These are phyloP conservation scores for Drosophila truncata DNA, from an alignment of 1,140 invertebrate genomes.

Conservation along the genomic window DNA sequence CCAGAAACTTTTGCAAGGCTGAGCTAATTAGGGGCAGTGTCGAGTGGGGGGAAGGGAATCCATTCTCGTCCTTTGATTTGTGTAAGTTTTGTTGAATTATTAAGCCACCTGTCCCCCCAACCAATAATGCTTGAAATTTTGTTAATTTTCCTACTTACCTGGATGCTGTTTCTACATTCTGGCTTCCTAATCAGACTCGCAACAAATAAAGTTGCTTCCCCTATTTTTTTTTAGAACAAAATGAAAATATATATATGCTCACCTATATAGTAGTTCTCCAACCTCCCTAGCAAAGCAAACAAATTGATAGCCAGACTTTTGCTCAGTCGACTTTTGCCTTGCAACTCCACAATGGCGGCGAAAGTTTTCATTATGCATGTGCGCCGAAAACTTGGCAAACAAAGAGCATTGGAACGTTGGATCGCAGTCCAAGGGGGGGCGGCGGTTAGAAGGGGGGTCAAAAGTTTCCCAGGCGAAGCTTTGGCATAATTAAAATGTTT, in stretches of 20 bases:
- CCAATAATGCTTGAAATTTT: background rate
- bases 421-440: background rate
- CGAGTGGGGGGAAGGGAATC: too few species aligned
- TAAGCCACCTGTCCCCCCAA: conserved; percentile 14
- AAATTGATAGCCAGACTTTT: conserved; percentile 58
- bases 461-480: conserved; percentile 42
- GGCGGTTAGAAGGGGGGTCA: background rate
- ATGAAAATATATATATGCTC: background rate
- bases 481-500: conserved; percentile 61
- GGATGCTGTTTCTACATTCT: background rate
- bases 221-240: background rate
- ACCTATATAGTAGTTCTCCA: conserved; percentile 6
- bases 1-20: conserved; percentile 26
- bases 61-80: conserved; percentile 33
- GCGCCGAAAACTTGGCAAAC: conserved; percentile 58
- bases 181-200: conserved; percentile 3
- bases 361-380: conserved; percentile 62
- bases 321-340: conserved; percentile 50
- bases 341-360: conserved; percentile 54
- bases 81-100: conserved; percentile 48
- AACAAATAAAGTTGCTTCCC: background rate
- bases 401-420: conserved; percentile 19
- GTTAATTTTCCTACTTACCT: background rate
- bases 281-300: conserved; percentile 20
- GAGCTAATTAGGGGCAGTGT: conserved; percentile 32